Evolutionary conservation across 1,140 invertebrate genomes (phyloP).

Genomic region (Parapsyche elsis): DNA sequence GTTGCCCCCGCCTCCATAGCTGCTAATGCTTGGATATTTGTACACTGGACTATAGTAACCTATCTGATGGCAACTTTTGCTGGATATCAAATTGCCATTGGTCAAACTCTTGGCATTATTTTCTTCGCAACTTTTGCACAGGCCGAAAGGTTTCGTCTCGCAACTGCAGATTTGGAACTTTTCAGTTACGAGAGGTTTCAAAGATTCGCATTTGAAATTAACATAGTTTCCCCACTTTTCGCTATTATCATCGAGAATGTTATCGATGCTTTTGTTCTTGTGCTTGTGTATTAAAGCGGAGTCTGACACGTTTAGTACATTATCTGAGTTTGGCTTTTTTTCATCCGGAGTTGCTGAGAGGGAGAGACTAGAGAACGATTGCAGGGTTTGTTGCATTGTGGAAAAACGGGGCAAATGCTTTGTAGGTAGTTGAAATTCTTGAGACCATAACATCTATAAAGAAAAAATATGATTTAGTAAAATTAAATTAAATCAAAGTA

Average conservation of each 20-base stretch:
- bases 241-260: conserved; percentile 50
- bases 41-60: conserved; percentile 66
- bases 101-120: conserved; percentile 26
- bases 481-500: conserved; percentile 12
- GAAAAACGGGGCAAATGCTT: conserved; percentile 51
- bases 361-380: conserved; percentile 54
- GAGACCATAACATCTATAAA: conserved; percentile 56
- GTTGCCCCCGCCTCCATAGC: conserved; percentile 58
- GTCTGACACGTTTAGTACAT: conserved; percentile 47
- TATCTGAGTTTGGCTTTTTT: conserved; percentile 53
- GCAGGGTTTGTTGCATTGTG: conserved; percentile 52
- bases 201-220: conserved; percentile 51
- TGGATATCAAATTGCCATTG: conserved; percentile 49
- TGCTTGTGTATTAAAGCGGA: conserved; percentile 34
- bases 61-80: conserved; percentile 56
- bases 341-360: conserved; percentile 42
- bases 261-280: conserved; percentile 54
- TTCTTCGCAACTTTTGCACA: conserved; percentile 45
- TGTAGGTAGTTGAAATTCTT: conserved; percentile 51
- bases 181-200: conserved; percentile 52
- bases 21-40: conserved; percentile 66
- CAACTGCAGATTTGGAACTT: conserved; percentile 50
- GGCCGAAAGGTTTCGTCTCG: conserved; percentile 47
- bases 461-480: conserved; percentile 10
- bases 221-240: conserved; percentile 55